Evolutionary conservation across 2,113 vertebrate species (phyloP).

Genomic region (Synchiropus splendidus): DNA sequence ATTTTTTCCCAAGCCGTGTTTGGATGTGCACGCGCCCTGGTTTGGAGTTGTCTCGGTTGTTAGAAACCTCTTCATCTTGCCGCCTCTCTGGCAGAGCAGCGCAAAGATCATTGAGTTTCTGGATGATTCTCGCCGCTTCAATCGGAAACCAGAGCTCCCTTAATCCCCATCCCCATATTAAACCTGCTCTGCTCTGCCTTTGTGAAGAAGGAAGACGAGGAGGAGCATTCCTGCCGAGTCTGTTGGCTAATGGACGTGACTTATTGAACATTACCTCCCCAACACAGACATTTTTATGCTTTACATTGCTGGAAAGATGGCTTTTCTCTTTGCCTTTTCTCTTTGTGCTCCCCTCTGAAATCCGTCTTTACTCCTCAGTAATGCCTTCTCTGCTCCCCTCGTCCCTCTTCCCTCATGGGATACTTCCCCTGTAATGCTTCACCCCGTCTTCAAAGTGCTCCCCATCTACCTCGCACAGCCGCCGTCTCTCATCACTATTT

Average conservation of each 20-base stretch:
- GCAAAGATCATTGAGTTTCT: constrained; percentile 14
- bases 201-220: constrained; percentile 3
- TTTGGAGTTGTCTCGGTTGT: constrained; percentile 30
- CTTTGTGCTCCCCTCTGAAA: constrained; percentile 13
- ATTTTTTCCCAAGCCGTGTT: constrained; percentile 47
- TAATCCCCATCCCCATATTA: constrained; percentile 24
- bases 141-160: constrained; percentile 32
- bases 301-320: constrained; percentile 25
- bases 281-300: constrained; percentile 32
- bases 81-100: constrained; percentile 4
- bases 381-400: constrained; percentile 11
- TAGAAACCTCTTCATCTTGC: constrained; percentile 26
- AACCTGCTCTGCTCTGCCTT: constrained; percentile 14
- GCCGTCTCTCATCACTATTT: constrained; percentile 42
- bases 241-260: constrained; percentile 22
- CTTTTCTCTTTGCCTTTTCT: constrained; percentile 19
- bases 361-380: constrained; percentile 2
- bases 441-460: constrained; percentile 47
- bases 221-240: constrained; percentile 18
- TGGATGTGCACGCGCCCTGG: constrained; percentile 30
- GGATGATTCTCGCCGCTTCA: constrained; percentile 25
- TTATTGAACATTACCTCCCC: constrained; percentile 40
- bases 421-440: constrained; percentile 40
- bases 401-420: constrained; percentile 30
- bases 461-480: constrained; percentile 16